Base-by-base conservation (phyloP, 2,113 vertebrate genomes). In the Onychostoma macrolepis region DNA sequence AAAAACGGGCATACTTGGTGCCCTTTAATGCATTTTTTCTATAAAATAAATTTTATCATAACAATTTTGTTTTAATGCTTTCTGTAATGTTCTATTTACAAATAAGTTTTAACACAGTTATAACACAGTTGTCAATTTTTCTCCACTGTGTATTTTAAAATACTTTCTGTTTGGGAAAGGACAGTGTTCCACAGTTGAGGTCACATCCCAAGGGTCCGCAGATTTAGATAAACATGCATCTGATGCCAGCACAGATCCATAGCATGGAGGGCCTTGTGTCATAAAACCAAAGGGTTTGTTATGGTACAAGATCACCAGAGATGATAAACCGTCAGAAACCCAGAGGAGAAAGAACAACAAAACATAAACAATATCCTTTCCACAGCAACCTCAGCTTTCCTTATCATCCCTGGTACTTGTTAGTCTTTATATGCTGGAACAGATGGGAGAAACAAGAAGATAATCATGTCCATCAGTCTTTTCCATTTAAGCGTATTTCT, bases 201-300 rank as follows among this genome's bases (percentile, higher is more conserved):
- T 45, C 79, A 81, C 56, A 45, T 90, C 92, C 90, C 88, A 36
- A 75, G 90, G 87, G 91, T 50, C 69, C 33, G 26, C 50, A 30
- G 30, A 74, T 82, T 92, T 84, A 88, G 82, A 74, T 85, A 92
- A 94, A 92, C 91, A 93, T 77, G 69, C 83, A 80, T 89, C 76
- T 84, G 89, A 74, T 78, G 76, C 43, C 26, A 78, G 76, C 43
- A 3, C 43, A 30, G 30, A 71, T 71, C 63, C 26, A n/a, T 21
- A 53, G 69, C 0, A 6, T 80, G 86, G 88, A 89, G 82, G 63
- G 93, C 92, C 91, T 91, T 89, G 90, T 94, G 95, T 93, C 91
- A 89, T 81, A 93, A 81, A 93, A 92, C 90, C 92, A 90, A 90
- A 91, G 91, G 93, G 94, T 88, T 89, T 91, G 41, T 90, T 92